phyloP scores from a whole-genome alignment of 2,888 invertebrate genomes.

The Zygogramma bicolorata region DNA sequence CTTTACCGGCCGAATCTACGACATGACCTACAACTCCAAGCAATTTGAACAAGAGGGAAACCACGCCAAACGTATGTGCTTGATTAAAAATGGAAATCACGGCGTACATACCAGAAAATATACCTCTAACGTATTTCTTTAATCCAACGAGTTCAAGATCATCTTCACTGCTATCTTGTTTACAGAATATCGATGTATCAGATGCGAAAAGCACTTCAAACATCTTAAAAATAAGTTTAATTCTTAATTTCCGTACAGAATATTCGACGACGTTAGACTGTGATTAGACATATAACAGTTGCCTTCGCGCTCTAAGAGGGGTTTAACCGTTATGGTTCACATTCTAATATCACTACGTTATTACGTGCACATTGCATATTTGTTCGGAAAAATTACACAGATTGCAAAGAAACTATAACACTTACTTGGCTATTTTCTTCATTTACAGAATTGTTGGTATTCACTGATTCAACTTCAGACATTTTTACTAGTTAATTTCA shows the following conservation, averaged over 20 bases:
- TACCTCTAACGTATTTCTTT: not conserved
- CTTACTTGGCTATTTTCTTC: constrained; percentile 66
- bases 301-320: constrained; percentile 39
- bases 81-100: constrained; percentile 47
- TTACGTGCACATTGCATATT: constrained; percentile 65
- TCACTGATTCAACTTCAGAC: constrained; percentile 66
- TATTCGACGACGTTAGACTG: constrained; percentile 55
- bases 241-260: constrained; percentile 22
- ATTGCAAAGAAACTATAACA: constrained; percentile 43
- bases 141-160: not conserved
- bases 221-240: constrained; percentile 17
- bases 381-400: constrained; percentile 48
- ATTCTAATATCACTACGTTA: constrained; percentile 60
- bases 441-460: constrained; percentile 62
- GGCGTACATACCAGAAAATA: constrained; percentile 53
- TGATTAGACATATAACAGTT: constrained; percentile 44
- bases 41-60: constrained; percentile 55
- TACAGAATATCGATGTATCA: not conserved
- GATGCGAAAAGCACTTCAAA: not conserved
- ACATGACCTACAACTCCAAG: constrained; percentile 50
- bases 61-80: constrained; percentile 56
- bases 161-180: not conserved
- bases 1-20: constrained; percentile 44
- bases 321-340: constrained; percentile 58
- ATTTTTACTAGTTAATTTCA: constrained; percentile 61